Evolutionary conservation across 1,140 invertebrate species (phyloP).

Genomic region (Cotesia vestalis): DNA sequence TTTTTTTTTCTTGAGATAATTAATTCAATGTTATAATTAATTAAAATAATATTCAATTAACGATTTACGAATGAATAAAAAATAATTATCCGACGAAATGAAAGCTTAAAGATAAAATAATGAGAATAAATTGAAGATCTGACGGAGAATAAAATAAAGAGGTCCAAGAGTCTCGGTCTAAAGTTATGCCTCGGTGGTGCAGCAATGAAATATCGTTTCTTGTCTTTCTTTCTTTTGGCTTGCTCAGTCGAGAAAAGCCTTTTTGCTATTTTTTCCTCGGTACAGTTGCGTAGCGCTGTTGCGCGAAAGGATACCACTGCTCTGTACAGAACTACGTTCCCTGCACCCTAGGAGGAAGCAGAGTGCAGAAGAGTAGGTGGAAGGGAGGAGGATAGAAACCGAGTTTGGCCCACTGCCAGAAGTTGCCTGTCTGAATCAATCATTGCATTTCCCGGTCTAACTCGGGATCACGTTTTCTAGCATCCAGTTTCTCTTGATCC

Average conservation of each 20-base stretch:
- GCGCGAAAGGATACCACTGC: slow-evolving; percentile 14
- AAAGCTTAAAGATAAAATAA: slow-evolving; percentile 34
- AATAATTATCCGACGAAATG: neutral
- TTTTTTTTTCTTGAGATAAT: too few species aligned
- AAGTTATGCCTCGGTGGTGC: slow-evolving; percentile 36
- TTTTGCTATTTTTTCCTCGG: slow-evolving; percentile 1
- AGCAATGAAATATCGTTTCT: slow-evolving; percentile 43
- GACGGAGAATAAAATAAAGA: slow-evolving; percentile 20
- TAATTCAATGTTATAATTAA: too few species aligned
- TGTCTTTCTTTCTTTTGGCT: slow-evolving; percentile 19
- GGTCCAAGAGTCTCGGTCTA: slow-evolving; percentile 23
- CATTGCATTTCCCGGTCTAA: slow-evolving; percentile 35
- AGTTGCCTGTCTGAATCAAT: slow-evolving; percentile 45
- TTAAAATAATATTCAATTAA: too few species aligned
- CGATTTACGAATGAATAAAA: too few species aligned
- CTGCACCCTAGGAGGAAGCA: too few species aligned
- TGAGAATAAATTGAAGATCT: slow-evolving; percentile 18
- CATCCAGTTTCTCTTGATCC: slow-evolving; percentile 35
- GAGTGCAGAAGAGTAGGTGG: neutral
- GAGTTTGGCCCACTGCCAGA: slow-evolving; percentile 40
- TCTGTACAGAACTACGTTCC: neutral
- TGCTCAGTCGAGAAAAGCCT: too few species aligned
- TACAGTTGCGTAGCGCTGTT: slow-evolving; percentile 37
- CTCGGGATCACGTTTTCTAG: slow-evolving; percentile 38
- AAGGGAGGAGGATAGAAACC: slow-evolving; percentile 18